These are phyloP conservation scores for Lissocephala sabroskyi DNA, from an alignment of 2,888 invertebrate genomes.

Conservation along the genomic window DNA sequence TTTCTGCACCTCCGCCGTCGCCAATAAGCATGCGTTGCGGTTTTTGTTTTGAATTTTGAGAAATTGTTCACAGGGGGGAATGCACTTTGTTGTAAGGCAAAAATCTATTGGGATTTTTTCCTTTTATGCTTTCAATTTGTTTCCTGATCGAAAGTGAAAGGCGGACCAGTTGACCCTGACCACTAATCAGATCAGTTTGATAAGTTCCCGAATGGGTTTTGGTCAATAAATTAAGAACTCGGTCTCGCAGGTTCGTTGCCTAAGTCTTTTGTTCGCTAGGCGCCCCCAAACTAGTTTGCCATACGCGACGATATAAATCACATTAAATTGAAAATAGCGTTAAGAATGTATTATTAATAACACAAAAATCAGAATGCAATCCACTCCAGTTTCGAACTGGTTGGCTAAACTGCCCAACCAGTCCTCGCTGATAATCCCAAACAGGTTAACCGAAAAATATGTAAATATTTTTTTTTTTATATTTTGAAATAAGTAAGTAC, in stretches of 20 bases:
- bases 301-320: background rate
- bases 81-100: constrained; percentile 30
- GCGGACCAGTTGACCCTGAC: constrained; percentile 46
- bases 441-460: constrained; percentile 1
- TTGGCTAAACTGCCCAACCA: background rate
- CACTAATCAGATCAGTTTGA: background rate
- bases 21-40: constrained; percentile 8
- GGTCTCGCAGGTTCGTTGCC: no score
- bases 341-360: background rate
- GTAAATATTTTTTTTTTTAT: background rate
- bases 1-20: no score
- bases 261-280: no score
- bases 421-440: background rate
- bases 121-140: constrained; percentile 8
- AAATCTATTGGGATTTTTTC: background rate
- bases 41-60: constrained; percentile 12
- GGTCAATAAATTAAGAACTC: background rate
- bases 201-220: background rate
- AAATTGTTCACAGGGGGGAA: constrained; percentile 37
- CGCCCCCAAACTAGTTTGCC: background rate
- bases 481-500: background rate
- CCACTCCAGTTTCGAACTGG: background rate
- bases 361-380: constrained; percentile 2
- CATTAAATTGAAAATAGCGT: background rate
- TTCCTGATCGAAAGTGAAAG: constrained; percentile 57